A percentile compares a stretch with the other conserved stretches of the same genome.
Conservation (phyloP, 2,797 vertebrate species). For the Cossypha dichroa region DNA sequence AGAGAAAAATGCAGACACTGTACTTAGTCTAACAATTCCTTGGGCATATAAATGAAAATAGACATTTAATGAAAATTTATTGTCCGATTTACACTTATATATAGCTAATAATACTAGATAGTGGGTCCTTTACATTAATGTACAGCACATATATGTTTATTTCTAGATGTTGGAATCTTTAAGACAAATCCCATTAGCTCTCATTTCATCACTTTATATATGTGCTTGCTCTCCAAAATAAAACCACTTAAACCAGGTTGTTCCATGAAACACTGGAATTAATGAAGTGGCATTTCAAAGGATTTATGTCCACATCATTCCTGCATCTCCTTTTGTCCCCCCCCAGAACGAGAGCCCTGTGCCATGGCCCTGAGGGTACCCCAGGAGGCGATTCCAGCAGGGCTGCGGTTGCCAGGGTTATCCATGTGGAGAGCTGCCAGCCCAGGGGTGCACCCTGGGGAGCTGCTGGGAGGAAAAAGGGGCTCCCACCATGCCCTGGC, state of each 20-base stretch:
- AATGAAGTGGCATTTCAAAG: not conserved
- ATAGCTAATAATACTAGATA: not conserved
- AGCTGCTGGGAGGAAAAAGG: not conserved
- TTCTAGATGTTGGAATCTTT: not conserved
- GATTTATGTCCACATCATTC: not conserved
- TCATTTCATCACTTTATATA: not conserved
- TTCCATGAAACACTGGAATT: not conserved
- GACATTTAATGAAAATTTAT: not conserved
- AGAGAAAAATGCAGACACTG: not conserved
- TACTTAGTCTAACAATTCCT: not conserved
- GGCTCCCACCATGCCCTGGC: not conserved
- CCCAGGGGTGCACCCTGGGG: fast-evolving
- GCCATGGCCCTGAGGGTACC: fast-evolving
- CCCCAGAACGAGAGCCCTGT: not conserved
- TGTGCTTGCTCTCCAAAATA: not conserved
- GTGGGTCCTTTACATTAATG: not conserved
- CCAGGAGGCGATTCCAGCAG: not conserved
- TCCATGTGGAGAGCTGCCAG: not conserved
- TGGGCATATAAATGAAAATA: not conserved
- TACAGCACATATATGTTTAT: not conserved
- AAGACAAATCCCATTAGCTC: not conserved
- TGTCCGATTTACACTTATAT: not conserved
- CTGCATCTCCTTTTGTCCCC: not conserved
- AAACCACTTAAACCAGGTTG: not conserved
- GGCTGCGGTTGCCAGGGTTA: not conserved